Evolutionary conservation across 2,888 invertebrate genomes (phyloP), one percentile per base, ranked within the genome.

Genomic region (Cyclophora albipunctata): DNA sequence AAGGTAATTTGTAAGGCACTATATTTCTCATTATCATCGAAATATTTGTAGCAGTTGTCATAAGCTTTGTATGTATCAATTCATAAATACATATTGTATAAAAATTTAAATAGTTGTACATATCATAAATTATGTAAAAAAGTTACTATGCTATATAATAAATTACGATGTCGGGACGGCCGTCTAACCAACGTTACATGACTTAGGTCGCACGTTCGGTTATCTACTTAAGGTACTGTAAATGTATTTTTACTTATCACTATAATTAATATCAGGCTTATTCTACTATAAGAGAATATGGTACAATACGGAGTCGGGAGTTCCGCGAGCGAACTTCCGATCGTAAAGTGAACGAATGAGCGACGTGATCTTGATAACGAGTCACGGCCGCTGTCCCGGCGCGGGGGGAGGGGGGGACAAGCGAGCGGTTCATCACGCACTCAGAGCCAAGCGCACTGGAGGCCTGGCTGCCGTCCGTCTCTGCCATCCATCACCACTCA

Each of bases 161-260:
- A 88, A 86, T 87, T 87, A 88, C 86, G 86, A 85, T 85, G 80
- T 84, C 81, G 88, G 88, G 86, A 87, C 86, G 85, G 86, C 86
- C 86, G 87, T 85, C 81, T 80, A 82, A 84, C 77, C 82, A 87
- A 84, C 84, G 85, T 81, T 79, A 78, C 81, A 80, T 87, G 88
- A 88, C 87, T 87, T 84, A 86, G 85, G 87, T 86, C 87, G 86
- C 87, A 84, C 82, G 84, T 85, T 87, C 84, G 81, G 84, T 81
- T 86, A 81, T 82, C 84, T 87, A 87, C 84, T 85, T 86, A 84
- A 86, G 84, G 83, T 87, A 87, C 85, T 79, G 81, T 78, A 85
- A 81, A 78, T 71, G 81, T 79, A 83, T 67, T 78, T 84, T 84
- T 78, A 83, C 81, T 78, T 85, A 87, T 75, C 74, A 76, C 84